Evolutionary conservation across 2,888 invertebrate genomes (phyloP).

Genomic region (Dascillus cervinus): DNA sequence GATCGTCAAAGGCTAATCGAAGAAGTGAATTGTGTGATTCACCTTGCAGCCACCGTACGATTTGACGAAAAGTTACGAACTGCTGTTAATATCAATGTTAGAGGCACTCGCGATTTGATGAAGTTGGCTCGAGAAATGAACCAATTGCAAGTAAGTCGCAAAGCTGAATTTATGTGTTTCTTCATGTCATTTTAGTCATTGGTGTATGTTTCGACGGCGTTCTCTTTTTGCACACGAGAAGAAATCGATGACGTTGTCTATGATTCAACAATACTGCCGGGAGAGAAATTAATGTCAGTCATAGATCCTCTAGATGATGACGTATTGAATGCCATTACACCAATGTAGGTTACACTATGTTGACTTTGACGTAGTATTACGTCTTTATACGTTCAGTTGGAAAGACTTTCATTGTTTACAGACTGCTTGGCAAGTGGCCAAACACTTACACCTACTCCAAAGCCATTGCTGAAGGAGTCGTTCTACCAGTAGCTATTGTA

Average conservation of each 20-base stretch:
- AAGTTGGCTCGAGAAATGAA: conserved; percentile 57
- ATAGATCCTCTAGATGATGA: conserved; percentile 43
- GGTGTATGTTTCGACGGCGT: conserved; percentile 59
- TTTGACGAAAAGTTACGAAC: conserved; percentile 63
- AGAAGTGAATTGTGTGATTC: conserved; percentile 61
- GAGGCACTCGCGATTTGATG: conserved; percentile 57
- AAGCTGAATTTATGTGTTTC: no score
- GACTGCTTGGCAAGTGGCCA: conserved; percentile 49
- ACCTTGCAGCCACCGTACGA: conserved; percentile 67
- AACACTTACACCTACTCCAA: conserved; percentile 71
- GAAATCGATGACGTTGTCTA: conserved; percentile 51
- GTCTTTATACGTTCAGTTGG: no score
- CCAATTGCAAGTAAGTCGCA: conserved; percentile 50
- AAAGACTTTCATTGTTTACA: no score
- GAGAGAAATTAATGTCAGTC: conserved; percentile 37
- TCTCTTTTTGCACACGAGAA: conserved; percentile 51
- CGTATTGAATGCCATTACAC: conserved; percentile 28
- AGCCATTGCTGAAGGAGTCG: conserved; percentile 56
- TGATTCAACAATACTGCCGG: conserved; percentile 35
- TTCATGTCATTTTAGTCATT: conserved; percentile 37
- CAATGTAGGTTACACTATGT: conserved; percentile 27
- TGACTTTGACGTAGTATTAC: conserved; percentile 1
- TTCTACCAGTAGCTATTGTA: conserved; percentile 59
- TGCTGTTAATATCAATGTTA: conserved; percentile 63
- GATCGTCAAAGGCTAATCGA: conserved; percentile 44